Evolutionary conservation across 2,888 invertebrate genomes (phyloP).

Genomic region (Leuctra nigra): DNA sequence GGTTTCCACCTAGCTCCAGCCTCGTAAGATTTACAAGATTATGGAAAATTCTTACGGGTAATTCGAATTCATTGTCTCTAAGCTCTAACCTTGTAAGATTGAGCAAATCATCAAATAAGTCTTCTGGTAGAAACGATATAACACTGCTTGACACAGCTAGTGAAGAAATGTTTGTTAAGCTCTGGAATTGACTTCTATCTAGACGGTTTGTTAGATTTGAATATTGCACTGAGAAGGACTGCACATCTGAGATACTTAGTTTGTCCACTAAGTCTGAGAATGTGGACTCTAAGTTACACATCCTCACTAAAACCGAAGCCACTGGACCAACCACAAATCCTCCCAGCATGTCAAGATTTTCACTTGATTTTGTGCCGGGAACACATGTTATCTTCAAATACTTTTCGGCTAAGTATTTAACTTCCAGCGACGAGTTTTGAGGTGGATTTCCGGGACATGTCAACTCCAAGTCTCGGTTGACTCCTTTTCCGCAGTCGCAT

Average conservation of each 20-base stretch:
- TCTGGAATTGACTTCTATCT: constrained; percentile 50
- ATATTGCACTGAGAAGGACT: constrained; percentile 30
- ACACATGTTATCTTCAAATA: too few relatives aligned
- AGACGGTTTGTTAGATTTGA: constrained; percentile 49
- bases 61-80: constrained; percentile 49
- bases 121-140: constrained; percentile 51
- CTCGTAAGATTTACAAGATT: constrained; percentile 49
- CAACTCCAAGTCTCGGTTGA: too few relatives aligned
- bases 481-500: too few relatives aligned
- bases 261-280: constrained; percentile 43
- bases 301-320: too few relatives aligned
- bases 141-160: constrained; percentile 55
- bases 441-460: too few relatives aligned
- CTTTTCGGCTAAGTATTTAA: too few relatives aligned
- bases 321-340: too few relatives aligned
- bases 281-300: too few relatives aligned
- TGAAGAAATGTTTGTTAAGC: constrained; percentile 47
- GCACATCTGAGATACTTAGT: constrained; percentile 10
- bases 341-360: too few relatives aligned
- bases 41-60: constrained; percentile 51
- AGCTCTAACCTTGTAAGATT: constrained; percentile 60
- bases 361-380: too few relatives aligned
- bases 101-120: constrained; percentile 53
- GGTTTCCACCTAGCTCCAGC: constrained; percentile 61
- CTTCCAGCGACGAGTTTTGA: too few relatives aligned